Evolutionary conservation across 1,140 invertebrate species (phyloP), one percentile per base, ranked within the genome.

Genomic region (Coboldia fuscipes): DNA sequence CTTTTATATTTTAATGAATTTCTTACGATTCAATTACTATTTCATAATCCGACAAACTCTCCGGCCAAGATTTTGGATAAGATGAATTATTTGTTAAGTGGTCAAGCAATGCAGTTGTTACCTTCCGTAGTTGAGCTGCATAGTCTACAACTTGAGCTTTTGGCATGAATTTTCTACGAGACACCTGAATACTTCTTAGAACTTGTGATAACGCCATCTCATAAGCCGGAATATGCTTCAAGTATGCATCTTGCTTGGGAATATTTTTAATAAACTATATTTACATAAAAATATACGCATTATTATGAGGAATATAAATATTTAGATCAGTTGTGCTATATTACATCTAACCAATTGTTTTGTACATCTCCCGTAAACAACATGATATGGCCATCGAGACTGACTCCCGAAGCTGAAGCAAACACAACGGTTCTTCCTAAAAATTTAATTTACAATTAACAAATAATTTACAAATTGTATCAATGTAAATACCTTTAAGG

Each of bases 11-110:
- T 33, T 15, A 37, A 37, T 40, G 30, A 16, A 38, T 36, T 48
- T 70, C 71, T 69, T 62, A 84, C 73, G 76, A 77, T 65, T 90
- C 84, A 14, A 90, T 78, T n/a, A 89, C 84, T 29, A 92, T 72
- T 59, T 88, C 75, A 53, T 74, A 79, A 45, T 75, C 56, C 1
- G 62, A 58, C 2, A 90, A 56, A 33, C 62, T 62, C 23, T 65
- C 51, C 0, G 83, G 81, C 70, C 83, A 82, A 5, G 54, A 47
- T 29, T 60, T 56, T 2, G 83, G 81, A 49, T 75, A 83, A 17
- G 63, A 68, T 33, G 62, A 63, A 22, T 65, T 60, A 1, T 54
- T 51, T 24, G 75, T 72, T 29, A 71, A 61, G 49, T 77, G 83
- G 59, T 88, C 82, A 16, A 74, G 78, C 8, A 90, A 59, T 4